Evolutionary conservation across 37 sponge, comb jelly and placozoan species (phyloP), one percentile per base, ranked within the genome.

Genomic region (Aphrocallistes beatrix): DNA sequence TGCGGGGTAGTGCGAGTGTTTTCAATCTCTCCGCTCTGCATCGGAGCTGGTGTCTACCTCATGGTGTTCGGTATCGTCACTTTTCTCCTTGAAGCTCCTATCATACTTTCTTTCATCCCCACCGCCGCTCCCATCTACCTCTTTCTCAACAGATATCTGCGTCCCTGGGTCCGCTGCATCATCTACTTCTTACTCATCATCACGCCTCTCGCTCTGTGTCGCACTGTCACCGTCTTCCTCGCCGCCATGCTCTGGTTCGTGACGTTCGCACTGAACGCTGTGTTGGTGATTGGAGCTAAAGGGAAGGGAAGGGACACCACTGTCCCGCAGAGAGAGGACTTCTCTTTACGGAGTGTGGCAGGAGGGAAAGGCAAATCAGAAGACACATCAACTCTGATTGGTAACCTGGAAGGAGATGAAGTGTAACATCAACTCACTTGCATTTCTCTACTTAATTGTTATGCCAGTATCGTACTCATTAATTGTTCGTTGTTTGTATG

Each of bases 241-340:
- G 75, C 75, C 10, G 75, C 75, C 8, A 19, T 60, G 25, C 75
- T 60, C 75, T 60, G 75, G 75, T 60, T 60, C n/a, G 75, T 60
- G 34, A 60, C 75, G 34, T 60, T 60, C n/a, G 25, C 75, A 21
- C 21, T 60, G 75, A 60, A 60, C 21, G 75, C 75, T 13, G 75
- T 60, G 75, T 30, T 60, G 3, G 75, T 60, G 1, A 60, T 60
- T 25, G 75, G 75, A 3, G 75, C 75, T 25, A 60, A 60, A 30
- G 75, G 75, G 8, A 60, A 60, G n/a, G 75, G n/a, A 21, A 60
- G 75, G n/a, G 34, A 60, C 21, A 16, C 45, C 13, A 60, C 34
- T 30, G 75, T 60, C 3, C 6, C 10, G 8, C 75, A 60, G 75
- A 3, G 75, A 28, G 28, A 60, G 34, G 75, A 3, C n/a, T 60